Base-by-base conservation (phyloP, 1,140 invertebrate species). In the Fopius arisanus region DNA sequence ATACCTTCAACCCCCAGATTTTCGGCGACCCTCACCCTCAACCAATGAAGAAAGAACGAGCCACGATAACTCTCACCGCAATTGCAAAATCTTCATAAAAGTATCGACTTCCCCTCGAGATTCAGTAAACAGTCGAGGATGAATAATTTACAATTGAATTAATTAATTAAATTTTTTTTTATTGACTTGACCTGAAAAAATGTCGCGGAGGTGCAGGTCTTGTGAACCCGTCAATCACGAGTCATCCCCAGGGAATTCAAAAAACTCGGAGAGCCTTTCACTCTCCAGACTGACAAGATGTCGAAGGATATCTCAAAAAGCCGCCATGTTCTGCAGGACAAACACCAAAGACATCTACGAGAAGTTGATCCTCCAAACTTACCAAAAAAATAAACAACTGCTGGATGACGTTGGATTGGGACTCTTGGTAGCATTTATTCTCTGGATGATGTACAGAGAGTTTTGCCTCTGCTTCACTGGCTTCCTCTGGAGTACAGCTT, bases 381-480 rank as follows among this genome's bases (percentile, higher is more conserved):
- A 65, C 29, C 16, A 33, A 14, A 65, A 31, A 5, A 65, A 65
- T 19, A 29, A 6, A 7, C 23, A 31, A 33, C 1, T 33, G 1
- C 19, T 65, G 5, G 16, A 19, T 2, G n/a, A 65, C n/a, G 1
- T 65, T 29, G 62, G 62, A 65, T 29, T 29, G 28, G 26, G 62
- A 16, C 4, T 29, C 12, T 21, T 67, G 33, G 33, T 9, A n/a
- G 9, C 14, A 1, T 14, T 37, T 23, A n/a, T 71, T 0, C 10
- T 51, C 6, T 76, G 67, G 67, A 65, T 76, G 0, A 26, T 76
- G 12, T 76, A 76, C 68, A 70, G 19, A n/a, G 72, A 76, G 51
- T 72, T 77, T 26, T 72, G 26, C 0, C 41, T 7, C 0, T 77
- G 73, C 51, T 28, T 77, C 9, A 12, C 31, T 6, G 71, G 71